Evolutionary conservation across 2,888 invertebrate species (phyloP).

Genomic region (Notocelia uddmanniana): DNA sequence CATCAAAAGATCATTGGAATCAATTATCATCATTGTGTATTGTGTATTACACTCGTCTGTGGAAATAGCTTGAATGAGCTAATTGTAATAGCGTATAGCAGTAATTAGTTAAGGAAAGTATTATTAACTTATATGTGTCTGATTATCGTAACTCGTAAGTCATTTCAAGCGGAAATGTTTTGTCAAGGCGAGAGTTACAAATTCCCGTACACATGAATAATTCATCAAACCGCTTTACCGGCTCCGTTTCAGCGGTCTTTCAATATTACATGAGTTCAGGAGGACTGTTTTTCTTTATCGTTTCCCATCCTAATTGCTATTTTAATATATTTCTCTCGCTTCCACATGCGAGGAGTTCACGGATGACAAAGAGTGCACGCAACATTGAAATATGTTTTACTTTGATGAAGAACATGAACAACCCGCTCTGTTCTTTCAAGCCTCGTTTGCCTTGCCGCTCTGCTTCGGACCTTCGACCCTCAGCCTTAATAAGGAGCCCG

Average conservation of each 20-base stretch:
- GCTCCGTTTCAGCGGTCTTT: slow-evolving; percentile 34
- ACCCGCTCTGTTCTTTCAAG: no score
- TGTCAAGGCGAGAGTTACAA: slow-evolving; percentile 21
- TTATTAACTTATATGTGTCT: not conserved
- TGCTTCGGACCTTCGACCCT: no score
- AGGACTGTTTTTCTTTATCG: not conserved
- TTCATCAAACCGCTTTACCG: slow-evolving; percentile 37
- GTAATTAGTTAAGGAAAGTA: not conserved
- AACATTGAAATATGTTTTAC: not conserved
- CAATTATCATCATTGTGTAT: no score
- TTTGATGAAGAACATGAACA: not conserved
- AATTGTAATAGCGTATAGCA: not conserved
- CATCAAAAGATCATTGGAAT: no score
- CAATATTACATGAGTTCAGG: slow-evolving; percentile 34
- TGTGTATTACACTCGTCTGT: no score
- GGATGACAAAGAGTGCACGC: not conserved
- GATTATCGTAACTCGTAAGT: slow-evolving; percentile 11
- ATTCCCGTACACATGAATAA: slow-evolving; percentile 40
- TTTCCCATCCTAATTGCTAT: not conserved
- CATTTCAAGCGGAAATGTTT: slow-evolving; percentile 17
- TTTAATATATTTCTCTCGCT: no score
- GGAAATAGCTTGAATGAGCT: no score
- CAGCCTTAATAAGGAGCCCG: no score
- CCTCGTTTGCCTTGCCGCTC: no score
- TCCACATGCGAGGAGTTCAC: not conserved